phyloP scores from a whole-genome alignment of 2,797 vertebrate species.

The Sebastes hubbsi region DNA sequence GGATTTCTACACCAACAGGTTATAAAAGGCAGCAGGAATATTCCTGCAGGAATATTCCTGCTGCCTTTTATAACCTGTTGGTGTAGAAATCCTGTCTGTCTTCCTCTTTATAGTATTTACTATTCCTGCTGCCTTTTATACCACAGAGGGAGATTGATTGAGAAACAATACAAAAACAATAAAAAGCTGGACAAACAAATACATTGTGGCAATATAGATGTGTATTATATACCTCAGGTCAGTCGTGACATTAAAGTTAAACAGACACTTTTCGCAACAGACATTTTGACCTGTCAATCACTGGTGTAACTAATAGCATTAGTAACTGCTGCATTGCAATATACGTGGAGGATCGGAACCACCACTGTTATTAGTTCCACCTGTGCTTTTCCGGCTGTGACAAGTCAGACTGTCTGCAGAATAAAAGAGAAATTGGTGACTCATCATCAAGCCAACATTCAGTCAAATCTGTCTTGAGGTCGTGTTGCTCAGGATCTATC shows the following conservation, averaged over 20 bases:
- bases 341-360: neutral
- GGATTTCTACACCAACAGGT: neutral
- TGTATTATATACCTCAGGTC: neutral
- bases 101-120: too few species aligned
- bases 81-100: too few species aligned
- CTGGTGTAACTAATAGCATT: neutral
- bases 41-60: too few species aligned
- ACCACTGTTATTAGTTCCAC: neutral
- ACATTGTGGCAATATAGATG: neutral
- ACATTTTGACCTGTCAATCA: too few species aligned
- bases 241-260: too few species aligned
- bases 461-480: too few species aligned
- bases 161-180: neutral
- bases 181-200: neutral
- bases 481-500: too few species aligned
- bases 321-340: neutral
- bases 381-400: neutral
- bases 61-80: neutral
- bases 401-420: neutral
- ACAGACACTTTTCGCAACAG: neutral
- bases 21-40: neutral
- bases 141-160: too few species aligned
- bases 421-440: neutral
- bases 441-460: neutral
- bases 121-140: too few species aligned